Conservation (phyloP, 2,888 invertebrate genomes). For the Hypomecis punctinalis region DNA sequence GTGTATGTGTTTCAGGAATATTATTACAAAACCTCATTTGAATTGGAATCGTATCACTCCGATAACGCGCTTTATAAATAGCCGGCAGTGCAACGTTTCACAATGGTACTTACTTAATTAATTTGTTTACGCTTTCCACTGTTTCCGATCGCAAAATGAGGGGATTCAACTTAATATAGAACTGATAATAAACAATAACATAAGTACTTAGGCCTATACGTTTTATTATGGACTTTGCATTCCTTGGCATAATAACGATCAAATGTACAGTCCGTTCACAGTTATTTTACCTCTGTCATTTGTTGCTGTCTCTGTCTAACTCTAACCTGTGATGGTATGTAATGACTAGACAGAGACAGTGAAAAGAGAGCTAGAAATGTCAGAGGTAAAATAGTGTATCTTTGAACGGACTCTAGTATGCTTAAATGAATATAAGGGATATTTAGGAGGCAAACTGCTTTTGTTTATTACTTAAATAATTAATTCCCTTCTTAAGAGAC, state of each 20-base stretch:
- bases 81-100: slow-evolving; percentile 38
- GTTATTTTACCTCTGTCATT: too few species aligned
- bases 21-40: slow-evolving; percentile 16
- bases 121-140: slow-evolving; percentile 54
- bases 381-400: too few species aligned
- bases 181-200: slow-evolving; percentile 5
- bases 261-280: too few species aligned
- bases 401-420: too few species aligned
- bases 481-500: too few species aligned
- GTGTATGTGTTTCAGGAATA: slow-evolving; percentile 11
- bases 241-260: neutral
- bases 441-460: too few species aligned
- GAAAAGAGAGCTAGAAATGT: too few species aligned
- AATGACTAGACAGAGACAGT: too few species aligned
- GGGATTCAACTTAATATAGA: slow-evolving; percentile 6
- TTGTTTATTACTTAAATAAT: too few species aligned
- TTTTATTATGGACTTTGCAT: neutral
- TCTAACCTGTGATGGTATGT: too few species aligned
- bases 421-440: too few species aligned
- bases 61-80: slow-evolving; percentile 42
- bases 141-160: slow-evolving; percentile 10
- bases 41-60: slow-evolving; percentile 23
- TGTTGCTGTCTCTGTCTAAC: too few species aligned
- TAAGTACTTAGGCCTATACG: neutral
- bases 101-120: slow-evolving; percentile 41